Evolutionary conservation across 2,797 vertebrate genomes (phyloP), one percentile per base, ranked within the genome.

Genomic region (Eleutherodactylus coqui): DNA sequence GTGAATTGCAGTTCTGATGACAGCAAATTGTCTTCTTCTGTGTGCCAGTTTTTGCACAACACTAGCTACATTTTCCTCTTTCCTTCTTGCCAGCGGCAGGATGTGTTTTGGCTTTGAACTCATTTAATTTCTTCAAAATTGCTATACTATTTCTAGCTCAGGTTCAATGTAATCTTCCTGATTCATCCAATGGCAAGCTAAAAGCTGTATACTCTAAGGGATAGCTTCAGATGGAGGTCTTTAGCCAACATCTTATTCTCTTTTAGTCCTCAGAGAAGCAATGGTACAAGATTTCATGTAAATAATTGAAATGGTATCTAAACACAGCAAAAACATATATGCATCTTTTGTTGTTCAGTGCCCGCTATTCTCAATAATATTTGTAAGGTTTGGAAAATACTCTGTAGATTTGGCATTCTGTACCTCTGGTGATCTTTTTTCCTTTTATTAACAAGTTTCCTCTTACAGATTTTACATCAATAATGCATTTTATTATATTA

Each of bases 101-200:
- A 84, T 79, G 82, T 83, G 76, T 84, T 79, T 87, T 79, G 64
- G 64, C 86, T 87, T 87, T 87, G 86, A 84, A 84, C 81, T 87
- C 82, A 87, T 84, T 87, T 84, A 87, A 80, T 86, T 86, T 87
- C 75, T 75, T 87, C 36, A 79, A 87, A 87, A 87, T 87, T 87
- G 86, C 75, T 84, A 58, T 84, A 84, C 82, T 87, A 87, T 84
- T 84, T 84, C 81, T 84, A 87, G 76, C 64, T 77, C 76, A 43
- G 82, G 82, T 87, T 84, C 86, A 84, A 75, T 87, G 81, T 83
- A 87, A 83, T 83, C 78, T 75, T 62, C 38, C 58, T 45, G 79
- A 76, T 81, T 75, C 86, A 83, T 87, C 81, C 80, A 87, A 83
- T 83, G 60, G 82, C 24, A 41, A 80, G 86, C 75, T 84, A 84